These are phyloP conservation scores for Rhagologus leucostigma DNA, from an alignment of 2,113 vertebrate species.

Conservation along the genomic window DNA sequence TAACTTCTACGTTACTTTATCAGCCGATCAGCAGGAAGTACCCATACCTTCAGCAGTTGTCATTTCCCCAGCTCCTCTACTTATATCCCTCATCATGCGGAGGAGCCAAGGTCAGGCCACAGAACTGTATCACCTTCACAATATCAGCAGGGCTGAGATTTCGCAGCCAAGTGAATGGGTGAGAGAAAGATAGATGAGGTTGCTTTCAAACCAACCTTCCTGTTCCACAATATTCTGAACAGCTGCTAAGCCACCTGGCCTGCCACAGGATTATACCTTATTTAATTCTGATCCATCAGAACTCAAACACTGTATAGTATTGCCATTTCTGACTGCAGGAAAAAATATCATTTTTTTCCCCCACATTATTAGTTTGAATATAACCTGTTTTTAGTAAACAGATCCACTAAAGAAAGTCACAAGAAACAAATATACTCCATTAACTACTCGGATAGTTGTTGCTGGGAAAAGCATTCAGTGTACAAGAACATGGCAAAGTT, in stretches of 20 bases:
- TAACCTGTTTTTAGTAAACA: not conserved
- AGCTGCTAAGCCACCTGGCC: conserved; percentile 48
- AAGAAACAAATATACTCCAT: not conserved
- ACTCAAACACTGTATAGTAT: not conserved
- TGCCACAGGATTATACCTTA: not conserved
- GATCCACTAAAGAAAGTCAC: not conserved
- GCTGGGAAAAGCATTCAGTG: not conserved
- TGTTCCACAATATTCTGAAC: not conserved
- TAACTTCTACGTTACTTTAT: not conserved
- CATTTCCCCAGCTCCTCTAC: not conserved
- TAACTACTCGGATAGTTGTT: not conserved
- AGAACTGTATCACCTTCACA: not conserved
- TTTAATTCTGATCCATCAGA: not conserved
- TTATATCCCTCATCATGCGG: not conserved
- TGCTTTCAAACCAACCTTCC: not conserved
- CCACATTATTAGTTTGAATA: not conserved
- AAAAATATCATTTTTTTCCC: not conserved
- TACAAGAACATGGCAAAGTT: not conserved
- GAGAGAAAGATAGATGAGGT: conserved; percentile 36
- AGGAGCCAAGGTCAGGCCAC: conserved; percentile 18
- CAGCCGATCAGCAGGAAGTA: not conserved
- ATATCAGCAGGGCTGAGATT: not conserved
- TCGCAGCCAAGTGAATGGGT: not conserved
- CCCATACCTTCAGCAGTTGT: not conserved
- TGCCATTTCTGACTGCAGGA: not conserved